Evolutionary conservation across 2,797 vertebrate genomes (phyloP), one percentile per base, ranked within the genome.

Genomic region (Peromyscus melanophrys): DNA sequence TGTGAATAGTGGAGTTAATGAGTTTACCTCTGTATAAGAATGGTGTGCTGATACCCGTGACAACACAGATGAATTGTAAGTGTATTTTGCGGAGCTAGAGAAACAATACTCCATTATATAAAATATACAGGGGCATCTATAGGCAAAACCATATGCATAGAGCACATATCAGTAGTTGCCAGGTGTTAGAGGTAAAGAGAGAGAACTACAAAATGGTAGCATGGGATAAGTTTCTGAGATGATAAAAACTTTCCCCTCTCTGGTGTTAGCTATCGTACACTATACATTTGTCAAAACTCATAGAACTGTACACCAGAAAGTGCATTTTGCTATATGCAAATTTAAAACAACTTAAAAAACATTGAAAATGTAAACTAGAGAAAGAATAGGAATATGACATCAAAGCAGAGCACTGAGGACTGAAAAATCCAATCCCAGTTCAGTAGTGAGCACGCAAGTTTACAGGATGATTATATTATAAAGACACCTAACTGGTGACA

Each of bases 341-440:
- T 85, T 84, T 89, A 77, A 96, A 96, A 90, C 29, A 91, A n/a
- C 63, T 46, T 95, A 75, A 59, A 89, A 76, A 52, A 85, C 52
- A 86, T 9, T 25, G 31, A 95, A 80, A 87, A 67, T 92, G 14
- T 83, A 83, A 89, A 90, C 19, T 71, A 63, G 69, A 63, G 63
- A 94, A 43, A 91, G 59, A 86, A 80, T 87, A 67, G 46, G 55
- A 89, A 69, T 52, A 31, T 52, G 67, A 83, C 34, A 63, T 84
- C 59, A 95, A 90, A 90, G 73, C 84, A 96, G 40, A 27, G 7
- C 94, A 61, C 59, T 88, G 86, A 78, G 77, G 76, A 95, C 80
- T 77, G 40, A 93, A 93, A 93, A 93, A 67, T 63, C 73, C 4
- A 55, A 88, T 87, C 14, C n/a, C 59, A 87, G 43, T 55, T 92